phyloP scores from a whole-genome alignment of 2,113 vertebrate genomes.

The Macaca fascicularis region DNA sequence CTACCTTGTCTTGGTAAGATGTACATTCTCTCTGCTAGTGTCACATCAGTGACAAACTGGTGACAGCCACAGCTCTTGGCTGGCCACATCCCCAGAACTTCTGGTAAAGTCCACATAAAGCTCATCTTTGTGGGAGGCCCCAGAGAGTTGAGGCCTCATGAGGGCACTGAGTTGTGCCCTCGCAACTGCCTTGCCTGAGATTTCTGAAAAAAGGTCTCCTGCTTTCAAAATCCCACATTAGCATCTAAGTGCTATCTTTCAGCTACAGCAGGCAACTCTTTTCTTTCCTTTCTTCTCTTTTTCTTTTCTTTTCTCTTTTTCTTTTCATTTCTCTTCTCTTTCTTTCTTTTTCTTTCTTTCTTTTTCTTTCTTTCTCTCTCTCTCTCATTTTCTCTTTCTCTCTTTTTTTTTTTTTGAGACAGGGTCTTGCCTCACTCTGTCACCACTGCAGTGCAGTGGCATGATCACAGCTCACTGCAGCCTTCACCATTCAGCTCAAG shows the following conservation, averaged over 20 bases:
- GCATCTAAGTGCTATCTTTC: not conserved
- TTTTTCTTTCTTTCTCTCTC: too few relatives aligned
- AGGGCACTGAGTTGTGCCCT: not conserved
- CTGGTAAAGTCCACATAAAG: not conserved
- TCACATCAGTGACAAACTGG: not conserved
- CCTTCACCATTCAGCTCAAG: too few relatives aligned
- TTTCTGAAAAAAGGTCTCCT: not conserved
- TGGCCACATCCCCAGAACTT: not conserved
- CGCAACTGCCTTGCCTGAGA: not conserved
- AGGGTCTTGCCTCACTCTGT: too few relatives aligned
- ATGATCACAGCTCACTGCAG: too few relatives aligned
- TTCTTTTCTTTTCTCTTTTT: too few relatives aligned
- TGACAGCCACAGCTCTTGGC: not conserved
- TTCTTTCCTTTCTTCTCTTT: not conserved
- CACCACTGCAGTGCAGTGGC: too few relatives aligned
- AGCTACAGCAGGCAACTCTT: not conserved
- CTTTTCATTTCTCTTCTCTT: too few relatives aligned
- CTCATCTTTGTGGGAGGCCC: not conserved
- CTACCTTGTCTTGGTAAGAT: not conserved
- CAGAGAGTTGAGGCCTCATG: not conserved
- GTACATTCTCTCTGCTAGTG: not conserved
- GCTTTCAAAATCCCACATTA: not conserved
- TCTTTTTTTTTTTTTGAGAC: too few relatives aligned
- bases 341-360: rapidly evolving
- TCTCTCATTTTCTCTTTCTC: too few relatives aligned